These are phyloP conservation scores for Telmatherina bonti DNA, from an alignment of 2,797 vertebrate species.

Conservation along the genomic window DNA sequence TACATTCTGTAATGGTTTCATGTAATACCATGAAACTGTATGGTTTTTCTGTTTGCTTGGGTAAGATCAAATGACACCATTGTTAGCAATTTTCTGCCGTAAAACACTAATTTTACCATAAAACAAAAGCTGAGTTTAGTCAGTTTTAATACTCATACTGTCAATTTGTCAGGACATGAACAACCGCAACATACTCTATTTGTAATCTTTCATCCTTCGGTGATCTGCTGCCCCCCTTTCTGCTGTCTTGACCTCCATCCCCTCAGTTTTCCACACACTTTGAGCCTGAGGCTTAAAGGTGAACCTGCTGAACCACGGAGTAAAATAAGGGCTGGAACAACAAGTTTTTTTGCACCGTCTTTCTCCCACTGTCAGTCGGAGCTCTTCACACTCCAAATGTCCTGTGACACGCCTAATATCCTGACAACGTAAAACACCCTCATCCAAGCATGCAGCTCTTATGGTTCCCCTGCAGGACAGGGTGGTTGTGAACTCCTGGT, in stretches of 20 bases:
- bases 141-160: background rate
- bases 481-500: slow-evolving; percentile 34
- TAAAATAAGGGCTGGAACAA: slow-evolving; percentile 36
- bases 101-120: background rate
- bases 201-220: slow-evolving; percentile 1
- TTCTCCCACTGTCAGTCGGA: slow-evolving; percentile 56
- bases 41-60: background rate
- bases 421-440: slow-evolving; percentile 42
- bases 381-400: slow-evolving; percentile 59
- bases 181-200: background rate
- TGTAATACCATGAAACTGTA: background rate
- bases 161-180: slow-evolving; percentile 5
- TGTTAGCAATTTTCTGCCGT: background rate
- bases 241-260: slow-evolving; percentile 39
- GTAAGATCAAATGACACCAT: slow-evolving; percentile 6
- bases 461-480: slow-evolving; percentile 69
- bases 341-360: slow-evolving; percentile 48
- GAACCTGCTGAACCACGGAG: slow-evolving; percentile 57
- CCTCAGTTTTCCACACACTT: slow-evolving; percentile 16
- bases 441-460: slow-evolving; percentile 29
- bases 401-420: slow-evolving; percentile 65
- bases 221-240: slow-evolving; percentile 2
- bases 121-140: background rate
- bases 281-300: slow-evolving; percentile 46
- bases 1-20: background rate